phyloP scores from a whole-genome alignment of 2,797 vertebrate species.

The Serranus cabrilla region DNA sequence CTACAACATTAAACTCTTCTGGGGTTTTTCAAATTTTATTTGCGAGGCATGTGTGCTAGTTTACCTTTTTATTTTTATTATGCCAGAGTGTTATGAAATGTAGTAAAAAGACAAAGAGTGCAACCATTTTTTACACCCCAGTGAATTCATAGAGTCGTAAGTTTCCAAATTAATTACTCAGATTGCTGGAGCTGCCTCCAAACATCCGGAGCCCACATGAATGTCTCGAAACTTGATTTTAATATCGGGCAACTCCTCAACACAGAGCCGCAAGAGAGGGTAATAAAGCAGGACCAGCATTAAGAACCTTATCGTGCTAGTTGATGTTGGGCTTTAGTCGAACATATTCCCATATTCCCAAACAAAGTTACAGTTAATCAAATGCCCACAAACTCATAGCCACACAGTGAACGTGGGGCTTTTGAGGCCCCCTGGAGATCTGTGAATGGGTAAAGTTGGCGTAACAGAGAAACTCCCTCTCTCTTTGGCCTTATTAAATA shows the following conservation, averaged over 20 bases:
- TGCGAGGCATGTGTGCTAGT: not conserved
- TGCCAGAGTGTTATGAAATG: not conserved
- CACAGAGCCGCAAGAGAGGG: not conserved
- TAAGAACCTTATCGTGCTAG: not conserved
- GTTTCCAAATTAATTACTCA: slow-evolving; percentile 38
- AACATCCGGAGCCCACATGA: not conserved
- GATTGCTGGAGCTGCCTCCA: slow-evolving; percentile 12
- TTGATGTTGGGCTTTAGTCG: not conserved
- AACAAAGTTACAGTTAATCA: not conserved
- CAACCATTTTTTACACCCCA: not conserved
- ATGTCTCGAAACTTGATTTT: not conserved
- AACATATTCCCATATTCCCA: not conserved
- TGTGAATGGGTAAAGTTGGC: not conserved
- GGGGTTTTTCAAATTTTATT: not conserved
- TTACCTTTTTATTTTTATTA: not conserved
- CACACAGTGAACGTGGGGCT: not conserved
- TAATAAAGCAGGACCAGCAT: not conserved
- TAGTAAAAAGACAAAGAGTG: not conserved
- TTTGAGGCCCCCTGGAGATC: not conserved
- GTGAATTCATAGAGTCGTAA: slow-evolving; percentile 2
- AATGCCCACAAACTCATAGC: not conserved
- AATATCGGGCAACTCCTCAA: not conserved
- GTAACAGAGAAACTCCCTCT: not conserved
- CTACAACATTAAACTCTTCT: not conserved
- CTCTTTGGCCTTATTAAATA: not conserved